A percentile compares a stretch with the other conserved stretches of the same genome.
Evolutionary conservation across 1,140 invertebrate genomes (phyloP).

Genomic region (Oncopodura yosiiana): DNA sequence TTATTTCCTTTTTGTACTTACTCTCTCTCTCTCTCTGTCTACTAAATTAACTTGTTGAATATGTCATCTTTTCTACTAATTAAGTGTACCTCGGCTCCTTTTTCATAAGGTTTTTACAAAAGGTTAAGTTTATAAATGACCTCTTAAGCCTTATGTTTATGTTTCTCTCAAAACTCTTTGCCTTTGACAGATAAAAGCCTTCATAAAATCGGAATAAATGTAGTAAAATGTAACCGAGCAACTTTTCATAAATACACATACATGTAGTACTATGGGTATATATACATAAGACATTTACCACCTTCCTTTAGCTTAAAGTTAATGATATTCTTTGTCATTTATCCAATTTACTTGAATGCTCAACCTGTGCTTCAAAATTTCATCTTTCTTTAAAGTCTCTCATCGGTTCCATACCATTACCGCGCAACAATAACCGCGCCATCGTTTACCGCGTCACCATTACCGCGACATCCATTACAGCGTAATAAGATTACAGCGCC

Average conservation of each 20-base stretch:
- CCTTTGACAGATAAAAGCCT: not conserved
- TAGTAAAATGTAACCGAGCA: slow-evolving; percentile 4
- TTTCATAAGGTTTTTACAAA: not conserved
- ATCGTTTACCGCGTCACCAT: no score
- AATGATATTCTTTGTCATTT: no score
- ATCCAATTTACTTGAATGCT: no score
- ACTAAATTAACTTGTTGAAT: not conserved
- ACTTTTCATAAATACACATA: slow-evolving; percentile 6
- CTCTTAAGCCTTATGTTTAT: not conserved
- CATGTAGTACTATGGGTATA: no score
- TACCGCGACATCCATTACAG: no score
- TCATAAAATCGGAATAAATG: slow-evolving; percentile 2
- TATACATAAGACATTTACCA: no score
- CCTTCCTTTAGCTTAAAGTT: no score
- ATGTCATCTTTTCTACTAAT: not conserved
- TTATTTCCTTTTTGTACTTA: not conserved
- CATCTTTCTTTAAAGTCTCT: no score
- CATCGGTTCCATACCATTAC: no score
- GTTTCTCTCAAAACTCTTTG: not conserved
- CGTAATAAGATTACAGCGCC: no score
- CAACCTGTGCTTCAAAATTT: no score
- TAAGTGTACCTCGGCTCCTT: not conserved
- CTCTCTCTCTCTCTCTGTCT: not conserved
- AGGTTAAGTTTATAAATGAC: not conserved
- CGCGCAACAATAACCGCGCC: no score